Percentiles rank a stretch among this genome's conserved stretches.
Conservation (phyloP, 2,113 vertebrate genomes). For the Anarrhichthys ocellatus region DNA sequence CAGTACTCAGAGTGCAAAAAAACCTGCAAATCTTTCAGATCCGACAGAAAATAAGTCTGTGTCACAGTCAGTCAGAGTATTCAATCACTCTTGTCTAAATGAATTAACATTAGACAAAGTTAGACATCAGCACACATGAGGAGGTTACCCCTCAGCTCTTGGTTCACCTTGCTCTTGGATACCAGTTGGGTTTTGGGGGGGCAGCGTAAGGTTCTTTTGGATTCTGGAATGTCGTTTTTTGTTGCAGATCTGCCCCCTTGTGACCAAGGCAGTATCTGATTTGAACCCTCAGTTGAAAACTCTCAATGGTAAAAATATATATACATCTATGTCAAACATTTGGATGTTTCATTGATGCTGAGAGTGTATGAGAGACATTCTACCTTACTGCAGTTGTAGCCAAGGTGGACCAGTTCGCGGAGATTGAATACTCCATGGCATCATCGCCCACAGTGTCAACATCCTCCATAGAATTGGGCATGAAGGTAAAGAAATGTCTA, state of each 20-base stretch:
- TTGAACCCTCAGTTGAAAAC: slow-evolving; percentile 81
- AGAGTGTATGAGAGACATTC: background rate
- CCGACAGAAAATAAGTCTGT: background rate
- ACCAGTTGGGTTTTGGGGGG: background rate
- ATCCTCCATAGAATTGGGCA: slow-evolving; percentile 69
- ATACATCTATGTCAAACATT: background rate
- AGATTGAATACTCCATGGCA: slow-evolving; percentile 85
- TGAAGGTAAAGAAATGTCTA: slow-evolving; percentile 76
- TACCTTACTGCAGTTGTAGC: slow-evolving; percentile 74
- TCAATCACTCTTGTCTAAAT: background rate
- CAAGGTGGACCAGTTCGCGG: slow-evolving; percentile 81
- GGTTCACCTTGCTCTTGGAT: background rate
- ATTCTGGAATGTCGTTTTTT: background rate
- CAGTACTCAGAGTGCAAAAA: background rate
- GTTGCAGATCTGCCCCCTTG: slow-evolving; percentile 83
- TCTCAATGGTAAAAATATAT: slow-evolving; percentile 77
- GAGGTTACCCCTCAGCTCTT: background rate
- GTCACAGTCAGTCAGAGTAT: background rate
- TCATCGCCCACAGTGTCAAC: slow-evolving; percentile 66
- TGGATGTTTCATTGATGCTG: background rate
- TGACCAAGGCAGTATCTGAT: slow-evolving; percentile 64
- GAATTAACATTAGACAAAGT: background rate
- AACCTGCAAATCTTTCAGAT: background rate
- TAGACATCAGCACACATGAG: background rate
- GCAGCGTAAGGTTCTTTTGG: too few relatives aligned